Base-by-base conservation (phyloP, 2,888 invertebrate genomes). In the Amphipyra berbera region DNA sequence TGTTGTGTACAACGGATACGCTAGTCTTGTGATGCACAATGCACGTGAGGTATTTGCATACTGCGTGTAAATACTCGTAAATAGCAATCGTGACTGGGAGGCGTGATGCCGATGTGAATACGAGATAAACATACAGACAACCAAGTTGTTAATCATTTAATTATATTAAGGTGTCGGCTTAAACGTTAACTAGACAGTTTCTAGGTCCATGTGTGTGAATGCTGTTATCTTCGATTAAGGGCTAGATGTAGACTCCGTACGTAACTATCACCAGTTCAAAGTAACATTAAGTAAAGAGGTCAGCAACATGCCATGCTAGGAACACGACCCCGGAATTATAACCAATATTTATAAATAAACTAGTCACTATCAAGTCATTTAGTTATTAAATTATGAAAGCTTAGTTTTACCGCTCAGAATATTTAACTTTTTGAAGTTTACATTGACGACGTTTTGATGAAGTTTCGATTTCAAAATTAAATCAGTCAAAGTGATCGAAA, bases 81-180 rank as follows among this genome's bases (percentile, higher is more conserved):
- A 82, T 73, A 75, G 57, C 48, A 59, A 79, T 84, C 86, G 87
- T 86, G 85, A 87, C 79, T 66, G 14, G 64, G 38, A 71, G 67
- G 64, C 77, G 78, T 82, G 83, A 80, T 79, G 60, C 62, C 52
- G 67, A 71, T 71, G 65, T 42, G 56, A 70, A 76, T 59, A 64
- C 45, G 59, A 65, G 73, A 77, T 76, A 73, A 73, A 73, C 61
- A 69, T 40, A 49, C 53, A 56, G 62, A 65, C 66, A 57, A 55
- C 63, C 63, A 55, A 54, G 45, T 69, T 71, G 66, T 60, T 75
- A 64, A 67, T 63, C 55, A 47, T 64, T 66, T 65, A 61, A 73
- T 73, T 73, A 53, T 68, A 54, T 40, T 38, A 49, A 41, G 27
- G 62, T 33, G 53, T 49, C 46, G 38, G 45, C 21, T 48, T 30